A percentile compares a stretch with the other conserved stretches of the same genome.
phyloP scores from a whole-genome alignment of 2,113 vertebrate genomes.

The Sminthopsis crassicaudata region DNA sequence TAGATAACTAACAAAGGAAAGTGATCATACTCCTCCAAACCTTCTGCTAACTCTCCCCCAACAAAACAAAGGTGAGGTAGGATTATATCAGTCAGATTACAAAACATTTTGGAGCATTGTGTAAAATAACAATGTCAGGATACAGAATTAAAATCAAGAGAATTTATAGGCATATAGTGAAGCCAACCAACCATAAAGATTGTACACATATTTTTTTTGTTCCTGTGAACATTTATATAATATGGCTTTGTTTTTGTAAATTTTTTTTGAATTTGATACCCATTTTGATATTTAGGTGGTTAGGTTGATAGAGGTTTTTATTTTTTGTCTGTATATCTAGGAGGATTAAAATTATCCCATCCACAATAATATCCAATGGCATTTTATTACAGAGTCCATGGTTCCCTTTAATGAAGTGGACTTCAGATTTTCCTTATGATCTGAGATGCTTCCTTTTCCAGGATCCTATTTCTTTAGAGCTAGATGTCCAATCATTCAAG shows the following conservation, averaged over 20 bases:
- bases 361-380: too few species aligned
- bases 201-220: not conserved
- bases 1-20: not conserved
- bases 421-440: too few species aligned
- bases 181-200: not conserved
- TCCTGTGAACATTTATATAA: not conserved
- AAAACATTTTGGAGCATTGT: not conserved
- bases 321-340: not conserved
- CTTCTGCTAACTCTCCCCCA: not conserved
- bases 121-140: not conserved
- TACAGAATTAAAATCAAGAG: not conserved
- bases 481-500: too few species aligned
- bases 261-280: not conserved
- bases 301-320: not conserved
- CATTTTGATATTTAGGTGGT: not conserved
- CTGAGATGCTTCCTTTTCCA: too few species aligned
- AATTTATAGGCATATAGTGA: not conserved
- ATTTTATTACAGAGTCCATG: too few species aligned
- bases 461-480: too few species aligned
- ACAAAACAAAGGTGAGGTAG: not conserved
- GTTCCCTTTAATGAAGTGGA: too few species aligned
- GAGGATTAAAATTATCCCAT: too few species aligned
- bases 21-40: not conserved
- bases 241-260: not conserved
- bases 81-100: not conserved